These are phyloP conservation scores for Sula dactylatra DNA, from an alignment of 2,113 vertebrate genomes.

Conservation along the genomic window DNA sequence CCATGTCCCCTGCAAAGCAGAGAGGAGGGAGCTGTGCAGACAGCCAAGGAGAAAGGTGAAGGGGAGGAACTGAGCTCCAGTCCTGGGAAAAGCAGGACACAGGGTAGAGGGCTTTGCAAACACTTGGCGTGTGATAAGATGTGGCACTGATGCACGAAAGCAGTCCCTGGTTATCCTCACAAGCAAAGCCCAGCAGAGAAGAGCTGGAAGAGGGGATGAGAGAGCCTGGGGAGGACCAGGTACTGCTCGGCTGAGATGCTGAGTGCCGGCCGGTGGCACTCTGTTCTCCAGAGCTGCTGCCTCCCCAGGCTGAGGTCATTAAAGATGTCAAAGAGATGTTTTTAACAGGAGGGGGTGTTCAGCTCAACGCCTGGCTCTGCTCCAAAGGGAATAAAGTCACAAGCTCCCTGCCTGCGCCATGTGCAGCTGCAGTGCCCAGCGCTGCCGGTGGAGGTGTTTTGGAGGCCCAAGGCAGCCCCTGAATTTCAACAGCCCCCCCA, in stretches of 20 bases:
- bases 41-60: not conserved
- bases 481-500: not conserved
- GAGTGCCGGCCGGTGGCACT: accelerated
- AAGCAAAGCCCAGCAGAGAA: not conserved
- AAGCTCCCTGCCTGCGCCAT: accelerated
- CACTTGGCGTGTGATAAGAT: not conserved
- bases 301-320: not conserved
- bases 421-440: not conserved
- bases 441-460: not conserved
- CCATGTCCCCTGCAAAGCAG: not conserved
- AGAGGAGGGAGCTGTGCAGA: not conserved
- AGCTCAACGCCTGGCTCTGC: not conserved
- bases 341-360: not conserved
- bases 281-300: not conserved
- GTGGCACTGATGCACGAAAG: not conserved
- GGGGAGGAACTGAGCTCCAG: not conserved
- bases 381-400: conserved; percentile 4
- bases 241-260: not conserved
- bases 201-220: not conserved
- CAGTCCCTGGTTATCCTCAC: not conserved
- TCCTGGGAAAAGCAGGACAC: conserved; percentile 9
- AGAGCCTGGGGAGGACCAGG: not conserved
- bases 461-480: not conserved
- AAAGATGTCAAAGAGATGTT: conserved; percentile 12
- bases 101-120: not conserved